Base-by-base conservation (phyloP, 2,113 vertebrate species). In the Nycticebus coucang region DNA sequence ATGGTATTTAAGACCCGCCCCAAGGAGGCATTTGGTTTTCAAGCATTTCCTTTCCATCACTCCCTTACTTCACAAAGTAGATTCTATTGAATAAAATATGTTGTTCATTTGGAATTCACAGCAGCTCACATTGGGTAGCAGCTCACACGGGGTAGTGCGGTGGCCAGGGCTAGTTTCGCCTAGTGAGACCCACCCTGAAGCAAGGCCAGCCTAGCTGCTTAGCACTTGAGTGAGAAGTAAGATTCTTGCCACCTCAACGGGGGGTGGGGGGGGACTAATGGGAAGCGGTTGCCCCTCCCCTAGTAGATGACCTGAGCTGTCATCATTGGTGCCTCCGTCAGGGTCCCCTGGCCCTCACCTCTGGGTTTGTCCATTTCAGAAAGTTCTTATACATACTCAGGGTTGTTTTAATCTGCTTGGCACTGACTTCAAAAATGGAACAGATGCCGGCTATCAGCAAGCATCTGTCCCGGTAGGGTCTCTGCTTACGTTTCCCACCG, bases 1-100 rank as follows among this genome's bases (percentile, higher is more conserved):
- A 93, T 87, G 93, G 94, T 53, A 94, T 96, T 89, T 92, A 75
- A 96, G 95, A 94, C 87, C 69, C 79, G 74, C 94, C 95, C 93
- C 37, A 55, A 33, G 0, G 75, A 95, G 95, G 86, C 68, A 68
- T 96, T 90, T 95, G 30, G 85, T 90, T 66, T 50, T 6, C 6
- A 88, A 81, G 87, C 45, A 5, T 80, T 97, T 95, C 53, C 91
- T 91, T 89, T 88, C 50, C 91, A 4, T 69, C 68, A 45, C 33
- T 28, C 21, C 53, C n/a, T 62, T 41, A 10, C 74, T 91, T 77
- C 80, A 45, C 74, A 50, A 41, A 71, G 45, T 35, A 77, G 93
- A 50, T 75, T 94, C 88, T 69, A 9, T 50, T 50, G 45, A 50
- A 50, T 50, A 71, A 75, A 96, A 64, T 59, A 17, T 37, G 15